Base-by-base conservation (phyloP, 2,113 vertebrate genomes). In the Carollia perspicillata region DNA sequence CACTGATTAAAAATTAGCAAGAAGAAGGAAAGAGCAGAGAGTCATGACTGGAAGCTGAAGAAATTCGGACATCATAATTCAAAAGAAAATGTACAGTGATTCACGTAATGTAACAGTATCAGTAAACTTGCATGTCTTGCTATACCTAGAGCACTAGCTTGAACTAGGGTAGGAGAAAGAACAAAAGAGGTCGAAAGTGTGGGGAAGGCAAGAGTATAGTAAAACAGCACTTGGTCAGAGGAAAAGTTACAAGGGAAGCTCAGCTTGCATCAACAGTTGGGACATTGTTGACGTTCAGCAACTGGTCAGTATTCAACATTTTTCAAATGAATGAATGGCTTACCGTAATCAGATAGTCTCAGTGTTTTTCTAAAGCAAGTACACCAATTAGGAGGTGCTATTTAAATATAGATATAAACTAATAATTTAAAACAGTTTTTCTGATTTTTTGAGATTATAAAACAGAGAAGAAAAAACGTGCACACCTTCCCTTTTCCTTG, bases 1-100 rank as follows among this genome's bases (percentile, higher is more conserved):
- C 63, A 79, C 53, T 51, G 89, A 83, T 63, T 84, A 94, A 88
- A 94, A 88, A 58, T 66, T 88, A 90, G 26, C n/a, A 77, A 79
- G 47, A n/a, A 0, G 55, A 85, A 77, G 51, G 40, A 71, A 80
- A 20, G 22, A 87, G 8, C 26, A 69, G 84, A 83, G 30, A 75
- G 65, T 86, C 42, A 23, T 53, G 35, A 42, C 58, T 75, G 47
- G 44, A 90, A 71, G 47, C 10, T 94, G 37, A 95, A 78, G 40
- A 65, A 75, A 63, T 42, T 35, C 84, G 16, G 55, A 77, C 30
- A 53, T 1, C 16, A 18, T 28, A 65, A 8, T 63, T 94, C 44
- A 78, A 79, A 84, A 30, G 2, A 69, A 80, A 68, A 66, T 42
- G 4, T 68, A 47, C 6, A 20, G 2, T 37, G 16, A 40, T 89